Percentiles rank a stretch among this genome's conserved stretches.
Conservation (phyloP, 2,113 vertebrate species). For the Alces alces region DNA sequence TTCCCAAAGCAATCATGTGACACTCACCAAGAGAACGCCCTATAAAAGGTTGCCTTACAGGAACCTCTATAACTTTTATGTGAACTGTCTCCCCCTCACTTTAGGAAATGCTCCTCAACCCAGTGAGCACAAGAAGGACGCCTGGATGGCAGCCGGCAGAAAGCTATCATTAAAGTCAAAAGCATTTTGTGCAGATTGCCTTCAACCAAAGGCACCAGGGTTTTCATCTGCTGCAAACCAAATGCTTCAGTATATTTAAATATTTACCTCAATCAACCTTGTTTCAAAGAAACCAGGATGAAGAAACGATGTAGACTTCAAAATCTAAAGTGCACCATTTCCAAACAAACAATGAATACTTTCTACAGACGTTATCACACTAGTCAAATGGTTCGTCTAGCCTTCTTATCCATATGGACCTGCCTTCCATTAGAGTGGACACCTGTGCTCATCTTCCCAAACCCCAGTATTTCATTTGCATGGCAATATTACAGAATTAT, state of each 20-base stretch:
- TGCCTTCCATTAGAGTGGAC: not conserved
- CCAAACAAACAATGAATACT: not conserved
- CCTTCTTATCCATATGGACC: not conserved
- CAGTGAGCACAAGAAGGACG: not conserved
- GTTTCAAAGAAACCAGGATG: not conserved
- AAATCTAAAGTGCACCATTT: not conserved
- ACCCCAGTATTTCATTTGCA: not conserved
- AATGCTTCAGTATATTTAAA: not conserved
- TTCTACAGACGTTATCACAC: rapidly evolving
- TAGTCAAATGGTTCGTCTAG: not conserved
- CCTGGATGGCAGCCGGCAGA: not conserved
- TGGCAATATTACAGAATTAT: not conserved
- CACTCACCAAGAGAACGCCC: not conserved
- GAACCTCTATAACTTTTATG: not conserved
- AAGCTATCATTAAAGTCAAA: not conserved
- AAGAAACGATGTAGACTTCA: not conserved
- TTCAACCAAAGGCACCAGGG: not conserved
- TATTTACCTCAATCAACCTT: not conserved
- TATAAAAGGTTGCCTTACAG: not conserved
- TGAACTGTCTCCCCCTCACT: not conserved
- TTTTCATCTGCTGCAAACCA: not conserved
- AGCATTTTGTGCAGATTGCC: not conserved
- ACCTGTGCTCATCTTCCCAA: rapidly evolving
- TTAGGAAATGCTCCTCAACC: not conserved
- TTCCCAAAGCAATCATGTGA: not conserved